Evolutionary conservation across 2,888 invertebrate species (phyloP).

Genomic region (Brachypalpus laphriformis): DNA sequence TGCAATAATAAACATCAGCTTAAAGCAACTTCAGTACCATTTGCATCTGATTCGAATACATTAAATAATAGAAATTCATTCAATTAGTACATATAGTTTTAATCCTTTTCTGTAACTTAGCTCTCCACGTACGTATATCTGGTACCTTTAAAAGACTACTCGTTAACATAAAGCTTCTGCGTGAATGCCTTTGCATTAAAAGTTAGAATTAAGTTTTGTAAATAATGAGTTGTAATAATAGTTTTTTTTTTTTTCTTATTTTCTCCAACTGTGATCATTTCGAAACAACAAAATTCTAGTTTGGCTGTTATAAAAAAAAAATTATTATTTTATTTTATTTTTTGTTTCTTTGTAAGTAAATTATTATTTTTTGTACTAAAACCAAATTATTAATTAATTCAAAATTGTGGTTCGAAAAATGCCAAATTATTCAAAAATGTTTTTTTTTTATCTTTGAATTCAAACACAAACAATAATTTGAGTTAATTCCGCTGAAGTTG

Average conservation of each 20-base stretch:
- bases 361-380: constrained; percentile 73
- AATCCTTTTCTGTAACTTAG: too few species aligned
- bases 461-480: constrained; percentile 44
- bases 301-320: constrained; percentile 77
- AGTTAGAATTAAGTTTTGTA: constrained; percentile 69
- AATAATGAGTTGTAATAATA: constrained; percentile 58
- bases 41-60: too few species aligned
- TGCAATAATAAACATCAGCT: too few species aligned
- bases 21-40: too few species aligned
- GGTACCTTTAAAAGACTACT: neutral
- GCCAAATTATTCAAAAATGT: constrained; percentile 41
- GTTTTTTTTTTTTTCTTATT: constrained; percentile 70
- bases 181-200: constrained; percentile 36
- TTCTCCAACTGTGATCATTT: constrained; percentile 81
- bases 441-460: neutral
- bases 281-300: constrained; percentile 78
- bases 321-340: constrained; percentile 75
- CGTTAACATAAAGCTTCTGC: neutral
- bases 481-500: constrained; percentile 54
- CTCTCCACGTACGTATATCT: too few species aligned
- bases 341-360: constrained; percentile 77
- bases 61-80: too few species aligned
- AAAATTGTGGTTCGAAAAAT: constrained; percentile 79
- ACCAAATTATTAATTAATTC: constrained; percentile 68
- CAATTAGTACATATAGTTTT: too few species aligned